Conservation (phyloP, 2,888 invertebrate species). For the Orgyia antiqua region DNA sequence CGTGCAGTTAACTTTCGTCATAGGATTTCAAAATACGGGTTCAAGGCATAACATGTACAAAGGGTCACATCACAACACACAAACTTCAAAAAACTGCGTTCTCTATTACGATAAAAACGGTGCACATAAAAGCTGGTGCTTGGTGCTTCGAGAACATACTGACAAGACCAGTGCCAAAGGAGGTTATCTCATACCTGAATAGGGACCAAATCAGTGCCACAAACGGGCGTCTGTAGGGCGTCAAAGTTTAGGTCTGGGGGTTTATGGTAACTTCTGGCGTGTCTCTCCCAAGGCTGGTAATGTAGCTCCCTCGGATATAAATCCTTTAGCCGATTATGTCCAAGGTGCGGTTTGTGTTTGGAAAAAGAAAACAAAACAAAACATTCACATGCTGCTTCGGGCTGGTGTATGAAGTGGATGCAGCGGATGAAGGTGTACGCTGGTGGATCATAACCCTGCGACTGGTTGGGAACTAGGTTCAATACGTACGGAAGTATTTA, state of each 20-base stretch:
- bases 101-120: constrained; percentile 36
- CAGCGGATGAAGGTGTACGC: constrained; percentile 53
- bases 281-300: constrained; percentile 85
- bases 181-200: constrained; percentile 73
- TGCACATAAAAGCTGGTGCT: constrained; percentile 70
- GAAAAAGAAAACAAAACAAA: constrained; percentile 77
- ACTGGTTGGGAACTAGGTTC: constrained; percentile 18
- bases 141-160: constrained; percentile 58
- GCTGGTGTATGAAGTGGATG: constrained; percentile 67
- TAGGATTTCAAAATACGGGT: constrained; percentile 18
- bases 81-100: constrained; percentile 46
- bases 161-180: constrained; percentile 57
- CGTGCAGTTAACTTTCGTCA: constrained; percentile 46
- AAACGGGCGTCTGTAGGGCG: constrained; percentile 67
- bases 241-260: constrained; percentile 77
- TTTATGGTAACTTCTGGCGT: constrained; percentile 78
- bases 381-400: constrained; percentile 78
- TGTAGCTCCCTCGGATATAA: constrained; percentile 76
- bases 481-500: neutral
- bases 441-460: constrained; percentile 53
- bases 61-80: constrained; percentile 13
- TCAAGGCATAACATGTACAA: constrained; percentile 12
- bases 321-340: constrained; percentile 74
- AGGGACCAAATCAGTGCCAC: constrained; percentile 73
- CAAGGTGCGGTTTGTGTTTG: constrained; percentile 76